Percentiles rank a stretch among this genome's conserved stretches.
These are phyloP conservation scores for Silurus lanzhouensis DNA, from an alignment of 2,797 vertebrate species.

Conservation along the genomic window DNA sequence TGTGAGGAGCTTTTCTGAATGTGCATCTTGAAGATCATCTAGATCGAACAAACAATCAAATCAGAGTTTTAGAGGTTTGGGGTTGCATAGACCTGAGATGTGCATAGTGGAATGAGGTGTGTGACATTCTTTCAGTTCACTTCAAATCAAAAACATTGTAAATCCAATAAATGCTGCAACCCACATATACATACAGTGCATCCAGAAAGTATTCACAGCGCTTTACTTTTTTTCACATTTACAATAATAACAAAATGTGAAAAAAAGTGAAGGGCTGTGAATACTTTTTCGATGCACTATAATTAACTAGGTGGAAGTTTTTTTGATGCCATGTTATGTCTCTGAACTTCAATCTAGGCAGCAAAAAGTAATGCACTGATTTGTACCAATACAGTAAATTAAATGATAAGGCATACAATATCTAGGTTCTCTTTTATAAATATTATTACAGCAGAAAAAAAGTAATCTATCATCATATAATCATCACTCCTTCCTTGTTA, in stretches of 20 bases:
- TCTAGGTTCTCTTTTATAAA: background rate
- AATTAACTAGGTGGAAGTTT: background rate
- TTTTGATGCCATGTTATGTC: background rate
- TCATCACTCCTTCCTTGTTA: conserved; percentile 11
- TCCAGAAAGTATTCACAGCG: no score
- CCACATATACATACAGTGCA: background rate
- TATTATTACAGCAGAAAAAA: background rate
- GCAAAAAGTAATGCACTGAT: background rate
- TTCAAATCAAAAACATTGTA: conserved; percentile 64
- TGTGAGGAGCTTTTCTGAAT: conserved; percentile 37
- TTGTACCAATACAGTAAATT: background rate
- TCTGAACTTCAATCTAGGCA: background rate
- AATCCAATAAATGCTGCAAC: conserved; percentile 57
- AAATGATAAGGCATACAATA: background rate
- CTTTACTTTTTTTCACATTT: no score
- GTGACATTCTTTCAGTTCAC: conserved; percentile 73
- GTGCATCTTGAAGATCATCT: conserved; percentile 33
- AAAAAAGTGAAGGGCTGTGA: no score
- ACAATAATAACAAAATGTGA: no score
- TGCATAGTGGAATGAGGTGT: conserved; percentile 60
- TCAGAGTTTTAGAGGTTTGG: conserved; percentile 55
- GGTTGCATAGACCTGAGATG: conserved; percentile 48
- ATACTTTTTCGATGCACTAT: no score
- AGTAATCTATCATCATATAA: background rate
- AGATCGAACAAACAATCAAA: conserved; percentile 40